Conservation (phyloP, 2,113 vertebrate species). For the Cottus gobio region DNA sequence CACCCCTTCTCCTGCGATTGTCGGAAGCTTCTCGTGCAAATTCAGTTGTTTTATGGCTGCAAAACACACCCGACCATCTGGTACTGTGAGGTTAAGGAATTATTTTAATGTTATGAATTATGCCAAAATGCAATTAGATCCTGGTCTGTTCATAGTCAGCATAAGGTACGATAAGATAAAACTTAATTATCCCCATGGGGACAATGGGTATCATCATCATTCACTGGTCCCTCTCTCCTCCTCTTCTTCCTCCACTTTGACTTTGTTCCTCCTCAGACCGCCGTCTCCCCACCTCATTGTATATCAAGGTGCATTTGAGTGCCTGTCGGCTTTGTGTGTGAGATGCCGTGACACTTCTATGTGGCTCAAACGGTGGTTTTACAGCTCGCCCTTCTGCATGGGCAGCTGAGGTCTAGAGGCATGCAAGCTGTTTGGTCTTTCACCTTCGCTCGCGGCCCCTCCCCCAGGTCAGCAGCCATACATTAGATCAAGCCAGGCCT, state of each 20-base stretch:
- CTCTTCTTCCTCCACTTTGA: constrained; percentile 41
- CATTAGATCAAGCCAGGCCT: constrained; percentile 71
- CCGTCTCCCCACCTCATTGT: neutral
- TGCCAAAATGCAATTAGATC: constrained; percentile 67
- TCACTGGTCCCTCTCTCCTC: constrained; percentile 40
- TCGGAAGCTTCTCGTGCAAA: constrained; percentile 17
- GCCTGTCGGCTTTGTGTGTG: constrained; percentile 45
- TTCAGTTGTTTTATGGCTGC: constrained; percentile 11
- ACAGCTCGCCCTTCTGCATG: constrained; percentile 49
- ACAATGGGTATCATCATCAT: constrained; percentile 52
- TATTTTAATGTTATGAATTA: constrained; percentile 65
- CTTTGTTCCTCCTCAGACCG: constrained; percentile 10
- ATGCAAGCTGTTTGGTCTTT: constrained; percentile 80
- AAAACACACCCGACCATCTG: constrained; percentile 51
- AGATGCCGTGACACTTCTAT: constrained; percentile 34
- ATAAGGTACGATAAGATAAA: constrained; percentile 67
- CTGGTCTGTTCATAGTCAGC: constrained; percentile 68
- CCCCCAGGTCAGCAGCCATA: constrained; percentile 74
- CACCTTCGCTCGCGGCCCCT: constrained; percentile 66
- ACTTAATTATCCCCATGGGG: constrained; percentile 65
- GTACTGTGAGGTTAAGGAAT: constrained; percentile 47
- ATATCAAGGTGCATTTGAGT: constrained; percentile 29
- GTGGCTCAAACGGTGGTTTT: constrained; percentile 70
- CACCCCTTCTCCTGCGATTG: neutral
- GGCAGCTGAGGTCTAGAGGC: constrained; percentile 79